Base-by-base conservation (phyloP, 2,113 vertebrate genomes). In the Onychorhynchus coronatus region DNA sequence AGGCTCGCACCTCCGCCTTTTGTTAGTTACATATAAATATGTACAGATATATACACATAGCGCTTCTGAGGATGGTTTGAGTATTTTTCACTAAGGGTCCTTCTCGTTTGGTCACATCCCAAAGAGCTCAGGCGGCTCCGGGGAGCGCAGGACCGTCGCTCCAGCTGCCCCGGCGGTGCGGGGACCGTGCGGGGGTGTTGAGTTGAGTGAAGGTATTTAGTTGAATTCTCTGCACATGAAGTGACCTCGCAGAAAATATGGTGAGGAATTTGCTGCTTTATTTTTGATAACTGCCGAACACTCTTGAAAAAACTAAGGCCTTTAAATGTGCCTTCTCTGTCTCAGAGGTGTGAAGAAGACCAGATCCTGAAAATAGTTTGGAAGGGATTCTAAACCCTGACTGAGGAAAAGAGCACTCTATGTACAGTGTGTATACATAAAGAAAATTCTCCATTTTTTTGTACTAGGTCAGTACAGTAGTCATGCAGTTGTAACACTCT, bases 171-270 rank as follows among this genome's bases (percentile, higher is more conserved):
- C 16, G 24, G 62, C 35, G 8, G 20, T 56, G 35, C 2, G 13
- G 24, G 49, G 61, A 31, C 8, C 15, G 22, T 4, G 52, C 5
- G 9, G 5, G 35, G 9, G 8, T 14, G 49, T 25, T 49, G 4
- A 21, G 23, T 8, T 49, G 47, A 49, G 11, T 22, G 8, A 7
- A 30, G 9, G n/a, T 28, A 25, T 53, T 17, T 25, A 3, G 6
- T 12, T 50, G 12, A 3, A 4, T 50, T 72, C 46, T 47, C 2
- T 11, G 31, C 33, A 2, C 14, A 0, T 11, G 15, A 2, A 16
- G 11, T 47, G 58, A 24, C 30, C 62, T 55, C 30, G 14, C 30
- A 10, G n/a, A 37, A 72, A 24, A 35, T 0, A 11, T 0, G 1
- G 16, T 25, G 67, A 19, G 21, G 20, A 10, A 49, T 76, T 53